Evolutionary conservation across 2,888 invertebrate species (phyloP), one percentile per base, ranked within the genome.

Genomic region (Mythimna pallens): DNA sequence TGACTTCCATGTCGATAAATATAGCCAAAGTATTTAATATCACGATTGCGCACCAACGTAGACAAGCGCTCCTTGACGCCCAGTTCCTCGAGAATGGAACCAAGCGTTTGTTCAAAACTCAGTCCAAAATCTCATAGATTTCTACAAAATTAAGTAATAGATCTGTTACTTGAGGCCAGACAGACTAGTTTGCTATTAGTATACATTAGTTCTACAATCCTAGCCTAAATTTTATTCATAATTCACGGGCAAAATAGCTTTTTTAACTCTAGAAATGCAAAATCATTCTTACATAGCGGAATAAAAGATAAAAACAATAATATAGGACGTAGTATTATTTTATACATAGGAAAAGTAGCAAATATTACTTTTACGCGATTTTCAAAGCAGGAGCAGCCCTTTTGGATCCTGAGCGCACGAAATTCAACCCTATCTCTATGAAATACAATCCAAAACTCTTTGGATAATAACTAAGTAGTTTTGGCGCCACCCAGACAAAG

Each of bases 401-500:
- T 81, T 66, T 65, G 20, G 36, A 25, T 25, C 0, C 8, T 40
- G n/a, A 25, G 0, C 25, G 25, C 10, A n/a, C 65, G 6, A 73
- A 76, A 81, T 34, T 6, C 40, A 9, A 64, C 72, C 40, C 40
- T 74, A 73, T 5, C 0, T 0, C 3, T 14, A 12, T 0, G 0
- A 0, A 0, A 30, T 77, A 81, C 20, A 69, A 79, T 72, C 30
- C 36, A 65, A 67, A 84, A 73, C 55, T 12, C n/a, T 6, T 62
- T 77, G 30, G 0, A 12, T 25, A 12, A 34, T 22, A 22, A 9
- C 70, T 73, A 63, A 81, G 65, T 75, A 83, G 73, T 78, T 73
- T 81, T 87, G 89, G 89, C 89, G 89, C 89, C 89, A 89, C 89
- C 88, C 89, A 89, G 89, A 89, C 89, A 89, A 83, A 73, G 89